phyloP scores from a whole-genome alignment of 2,888 invertebrate species.

The Allygus modestus region DNA sequence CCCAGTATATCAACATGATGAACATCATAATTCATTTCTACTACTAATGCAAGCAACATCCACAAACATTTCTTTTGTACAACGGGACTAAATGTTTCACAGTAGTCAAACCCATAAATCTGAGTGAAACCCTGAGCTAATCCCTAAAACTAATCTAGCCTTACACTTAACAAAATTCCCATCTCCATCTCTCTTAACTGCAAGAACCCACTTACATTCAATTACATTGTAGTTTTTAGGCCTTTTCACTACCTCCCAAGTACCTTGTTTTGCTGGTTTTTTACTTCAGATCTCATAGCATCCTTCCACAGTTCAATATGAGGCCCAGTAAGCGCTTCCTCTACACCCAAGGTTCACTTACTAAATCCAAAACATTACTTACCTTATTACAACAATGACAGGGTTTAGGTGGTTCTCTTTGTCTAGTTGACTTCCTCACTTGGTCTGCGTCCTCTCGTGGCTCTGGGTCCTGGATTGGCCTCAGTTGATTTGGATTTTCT shows the following conservation, averaged over 20 bases:
- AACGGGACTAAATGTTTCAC: background rate
- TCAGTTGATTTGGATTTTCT: too few species aligned
- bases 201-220: background rate
- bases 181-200: background rate
- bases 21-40: background rate
- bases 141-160: background rate
- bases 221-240: conserved; percentile 1
- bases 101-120: background rate
- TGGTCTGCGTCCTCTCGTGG: too few species aligned
- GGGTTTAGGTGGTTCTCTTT: background rate
- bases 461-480: too few species aligned
- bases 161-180: conserved; percentile 5
- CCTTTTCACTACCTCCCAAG: background rate
- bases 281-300: too few species aligned
- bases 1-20: background rate
- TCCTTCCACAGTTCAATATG: too few species aligned
- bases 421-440: background rate
- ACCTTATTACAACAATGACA: too few species aligned
- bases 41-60: background rate
- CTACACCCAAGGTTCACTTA: too few species aligned
- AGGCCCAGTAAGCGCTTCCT: background rate
- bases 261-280: background rate
- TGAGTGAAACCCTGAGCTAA: background rate
- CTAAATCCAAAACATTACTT: too few species aligned
- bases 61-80: conserved; percentile 9